These are phyloP conservation scores for Ommatoiulus sabulosus DNA, from an alignment of 2,888 invertebrate genomes.

Conservation along the genomic window DNA sequence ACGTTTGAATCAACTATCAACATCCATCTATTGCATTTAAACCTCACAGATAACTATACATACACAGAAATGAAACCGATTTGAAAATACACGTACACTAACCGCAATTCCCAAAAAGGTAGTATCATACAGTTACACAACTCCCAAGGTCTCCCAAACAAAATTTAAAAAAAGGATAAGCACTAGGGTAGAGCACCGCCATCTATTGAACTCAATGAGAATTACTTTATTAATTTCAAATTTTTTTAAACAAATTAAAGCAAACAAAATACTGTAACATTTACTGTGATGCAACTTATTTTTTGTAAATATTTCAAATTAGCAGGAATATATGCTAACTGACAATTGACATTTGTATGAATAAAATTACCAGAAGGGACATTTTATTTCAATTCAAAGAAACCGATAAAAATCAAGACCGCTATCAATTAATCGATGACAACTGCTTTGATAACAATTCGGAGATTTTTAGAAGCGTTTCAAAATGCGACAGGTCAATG, in stretches of 20 bases:
- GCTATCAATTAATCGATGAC: too few relatives aligned
- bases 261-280: background rate
- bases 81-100: background rate
- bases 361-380: too few relatives aligned
- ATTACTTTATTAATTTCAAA: background rate
- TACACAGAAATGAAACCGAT: background rate
- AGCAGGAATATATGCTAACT: too few relatives aligned
- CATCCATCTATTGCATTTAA: background rate
- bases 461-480: too few relatives aligned
- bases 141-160: background rate
- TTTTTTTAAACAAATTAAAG: background rate
- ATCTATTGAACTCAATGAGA: background rate
- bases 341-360: too few relatives aligned
- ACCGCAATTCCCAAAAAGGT: slow-evolving; percentile 7
- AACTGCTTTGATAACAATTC: too few relatives aligned
- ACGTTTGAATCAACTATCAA: background rate
- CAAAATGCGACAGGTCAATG: too few relatives aligned
- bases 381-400: too few relatives aligned
- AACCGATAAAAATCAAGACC: too few relatives aligned
- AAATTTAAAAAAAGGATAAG: background rate
- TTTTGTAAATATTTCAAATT: background rate
- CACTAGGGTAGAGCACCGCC: background rate
- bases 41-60: background rate
- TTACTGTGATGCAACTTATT: background rate
- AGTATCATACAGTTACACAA: slow-evolving; percentile 2